Evolutionary conservation across 1,140 invertebrate genomes (phyloP).

Genomic region (Lucilia cuprina): DNA sequence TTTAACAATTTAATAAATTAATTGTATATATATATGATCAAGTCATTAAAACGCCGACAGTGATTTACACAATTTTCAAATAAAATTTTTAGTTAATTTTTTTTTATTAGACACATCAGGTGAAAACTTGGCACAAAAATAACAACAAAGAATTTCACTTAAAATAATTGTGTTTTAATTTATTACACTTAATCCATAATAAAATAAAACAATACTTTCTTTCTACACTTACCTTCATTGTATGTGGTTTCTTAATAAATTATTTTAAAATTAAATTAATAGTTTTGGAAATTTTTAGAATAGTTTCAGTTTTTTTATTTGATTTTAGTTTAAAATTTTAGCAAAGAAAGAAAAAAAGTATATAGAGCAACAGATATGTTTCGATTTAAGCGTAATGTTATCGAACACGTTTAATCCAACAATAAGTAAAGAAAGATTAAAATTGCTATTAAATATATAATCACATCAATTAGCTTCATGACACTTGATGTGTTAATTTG

Average conservation of each 20-base stretch:
- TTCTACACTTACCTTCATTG: slow-evolving; percentile 42
- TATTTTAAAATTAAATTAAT: background rate
- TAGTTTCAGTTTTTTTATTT: background rate
- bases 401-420: slow-evolving; percentile 47
- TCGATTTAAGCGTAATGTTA: too few species aligned
- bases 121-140: background rate
- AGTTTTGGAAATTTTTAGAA: background rate
- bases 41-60: too few species aligned
- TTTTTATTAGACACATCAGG: background rate
- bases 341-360: background rate
- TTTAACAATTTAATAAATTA: too few species aligned
- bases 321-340: background rate
- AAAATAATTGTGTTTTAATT: background rate
- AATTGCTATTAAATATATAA: slow-evolving; percentile 59
- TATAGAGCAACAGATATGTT: background rate
- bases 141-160: background rate
- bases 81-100: too few species aligned
- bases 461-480: slow-evolving; percentile 62
- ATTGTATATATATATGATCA: too few species aligned
- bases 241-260: background rate
- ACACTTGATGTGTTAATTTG: slow-evolving; percentile 38
- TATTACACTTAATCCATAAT: background rate
- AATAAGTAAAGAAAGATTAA: slow-evolving; percentile 59
- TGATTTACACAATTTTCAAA: background rate
- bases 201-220: background rate